Evolutionary conservation across 2,888 invertebrate species (phyloP).

Genomic region (Abscondita cerata): DNA sequence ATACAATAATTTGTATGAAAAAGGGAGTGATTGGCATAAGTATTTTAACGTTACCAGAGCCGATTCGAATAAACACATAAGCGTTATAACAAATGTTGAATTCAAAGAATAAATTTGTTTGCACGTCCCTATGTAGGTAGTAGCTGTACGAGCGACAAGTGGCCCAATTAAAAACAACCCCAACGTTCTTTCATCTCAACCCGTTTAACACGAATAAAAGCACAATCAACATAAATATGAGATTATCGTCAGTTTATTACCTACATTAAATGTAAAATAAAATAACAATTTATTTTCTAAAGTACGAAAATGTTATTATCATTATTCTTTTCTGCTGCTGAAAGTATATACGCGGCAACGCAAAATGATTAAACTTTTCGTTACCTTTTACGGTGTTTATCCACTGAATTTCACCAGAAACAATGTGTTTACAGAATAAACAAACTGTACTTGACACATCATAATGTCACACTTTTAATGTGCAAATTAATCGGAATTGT

Average conservation of each 20-base stretch:
- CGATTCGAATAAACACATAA: slow-evolving; percentile 25
- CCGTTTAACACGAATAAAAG: slow-evolving; percentile 44
- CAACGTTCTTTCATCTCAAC: slow-evolving; percentile 42
- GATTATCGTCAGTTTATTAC: slow-evolving; percentile 47
- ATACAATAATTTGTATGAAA: too few species aligned
- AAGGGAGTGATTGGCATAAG: slow-evolving; percentile 18
- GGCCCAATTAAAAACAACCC: slow-evolving; percentile 41
- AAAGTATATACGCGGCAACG: too few species aligned
- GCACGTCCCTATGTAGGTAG: slow-evolving; percentile 20
- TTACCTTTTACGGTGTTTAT: too few species aligned
- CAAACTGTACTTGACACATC: too few species aligned
- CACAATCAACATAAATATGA: slow-evolving; percentile 48
- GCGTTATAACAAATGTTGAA: slow-evolving; percentile 29
- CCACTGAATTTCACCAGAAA: too few species aligned
- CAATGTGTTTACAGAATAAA: too few species aligned
- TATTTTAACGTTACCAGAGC: slow-evolving; percentile 18
- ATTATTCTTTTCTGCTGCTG: background rate
- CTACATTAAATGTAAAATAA: slow-evolving; percentile 41
- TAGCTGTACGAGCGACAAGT: slow-evolving; percentile 35
- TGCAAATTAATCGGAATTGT: too few species aligned
- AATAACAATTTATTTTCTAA: slow-evolving; percentile 40
- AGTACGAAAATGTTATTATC: slow-evolving; percentile 24
- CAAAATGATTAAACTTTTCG: too few species aligned
- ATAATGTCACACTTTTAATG: too few species aligned
- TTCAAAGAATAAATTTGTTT: slow-evolving; percentile 34